Base-by-base conservation (phyloP, 2,113 vertebrate species). In the Cyanoliseus patagonus region DNA sequence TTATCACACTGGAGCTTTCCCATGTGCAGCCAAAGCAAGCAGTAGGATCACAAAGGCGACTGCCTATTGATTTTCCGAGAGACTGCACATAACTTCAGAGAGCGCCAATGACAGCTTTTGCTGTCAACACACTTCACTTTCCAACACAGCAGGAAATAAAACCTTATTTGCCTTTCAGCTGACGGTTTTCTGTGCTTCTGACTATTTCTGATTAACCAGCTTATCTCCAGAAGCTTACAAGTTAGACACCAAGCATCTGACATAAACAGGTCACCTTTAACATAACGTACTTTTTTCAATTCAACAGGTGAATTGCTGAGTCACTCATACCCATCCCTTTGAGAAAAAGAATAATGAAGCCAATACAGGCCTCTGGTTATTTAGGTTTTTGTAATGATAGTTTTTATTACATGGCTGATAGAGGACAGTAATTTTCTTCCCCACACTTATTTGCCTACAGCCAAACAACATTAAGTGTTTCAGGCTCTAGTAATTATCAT, bases 181-280 rank as follows among this genome's bases (percentile, higher is more conserved):
- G 41, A 86, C 46, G 27, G 4, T 63, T 59, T 91, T 84, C 37
- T 9, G 1, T 69, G 16, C 55, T 94, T 94, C 62, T 90, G 27
- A 70, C 62, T 41, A 19, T 83, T 96, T 94, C 74, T 96, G 41
- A 84, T 94, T 79, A 97, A 91, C 69, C 62, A 81, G 25, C 52
- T 91, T 31, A 46, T 91, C 51, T 90, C 57, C 85, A 80, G 39
- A 42, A 84, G 61, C 47, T 93, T 63, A 49, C 17, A 76, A 86
- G 42, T 49, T 41, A 85, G 35, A 17, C 74, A 91, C 16, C 19
- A 57, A 91, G 37, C 31, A 42, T 69, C 57, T 53, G 47, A 93
- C 64, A 83, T 73, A 44, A 69, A n/a, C 15, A 90, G 39, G 57
- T 90, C 44, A 70, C 59, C 78, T 91, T 55, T 88, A 88, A 87